Percentiles rank a stretch among this genome's conserved stretches.
Conservation (phyloP, 2,888 invertebrate species). For the Philonicus albiceps region DNA sequence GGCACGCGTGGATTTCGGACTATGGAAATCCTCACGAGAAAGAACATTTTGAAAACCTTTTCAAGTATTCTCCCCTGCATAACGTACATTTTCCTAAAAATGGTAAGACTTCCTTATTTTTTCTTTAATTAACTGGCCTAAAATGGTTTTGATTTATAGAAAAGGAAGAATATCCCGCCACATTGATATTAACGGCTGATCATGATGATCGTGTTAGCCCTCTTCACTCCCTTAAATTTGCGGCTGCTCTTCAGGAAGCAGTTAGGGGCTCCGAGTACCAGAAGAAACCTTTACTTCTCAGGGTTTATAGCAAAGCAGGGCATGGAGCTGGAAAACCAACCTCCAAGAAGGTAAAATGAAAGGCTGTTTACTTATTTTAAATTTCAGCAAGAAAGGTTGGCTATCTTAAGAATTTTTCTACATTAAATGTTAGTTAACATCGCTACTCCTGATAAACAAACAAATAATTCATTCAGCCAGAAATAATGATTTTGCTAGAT, state of each 20-base stretch:
- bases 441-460: no score
- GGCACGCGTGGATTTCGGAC: slow-evolving; percentile 95
- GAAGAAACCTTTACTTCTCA: slow-evolving; percentile 84
- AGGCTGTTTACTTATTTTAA: not conserved
- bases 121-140: not conserved
- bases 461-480: no score
- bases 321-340: slow-evolving; percentile 98
- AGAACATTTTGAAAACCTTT: slow-evolving; percentile 84
- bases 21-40: slow-evolving; percentile 90
- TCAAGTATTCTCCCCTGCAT: slow-evolving; percentile 93
- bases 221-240: slow-evolving; percentile 94
- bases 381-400: no score
- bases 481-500: no score
- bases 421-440: no score
- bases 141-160: slow-evolving; percentile 51
- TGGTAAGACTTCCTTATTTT: slow-evolving; percentile 55
- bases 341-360: slow-evolving; percentile 77
- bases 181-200: slow-evolving; percentile 93
- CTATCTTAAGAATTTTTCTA: no score
- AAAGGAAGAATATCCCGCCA: slow-evolving; percentile 84
- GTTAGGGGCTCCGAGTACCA: slow-evolving; percentile 71
- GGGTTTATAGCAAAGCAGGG: slow-evolving; percentile 94
- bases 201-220: slow-evolving; percentile 99
- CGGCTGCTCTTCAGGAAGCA: slow-evolving; percentile 86
- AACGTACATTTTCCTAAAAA: slow-evolving; percentile 77